These are phyloP conservation scores for Heliconius sara DNA, from an alignment of 2,888 invertebrate species.

Conservation along the genomic window DNA sequence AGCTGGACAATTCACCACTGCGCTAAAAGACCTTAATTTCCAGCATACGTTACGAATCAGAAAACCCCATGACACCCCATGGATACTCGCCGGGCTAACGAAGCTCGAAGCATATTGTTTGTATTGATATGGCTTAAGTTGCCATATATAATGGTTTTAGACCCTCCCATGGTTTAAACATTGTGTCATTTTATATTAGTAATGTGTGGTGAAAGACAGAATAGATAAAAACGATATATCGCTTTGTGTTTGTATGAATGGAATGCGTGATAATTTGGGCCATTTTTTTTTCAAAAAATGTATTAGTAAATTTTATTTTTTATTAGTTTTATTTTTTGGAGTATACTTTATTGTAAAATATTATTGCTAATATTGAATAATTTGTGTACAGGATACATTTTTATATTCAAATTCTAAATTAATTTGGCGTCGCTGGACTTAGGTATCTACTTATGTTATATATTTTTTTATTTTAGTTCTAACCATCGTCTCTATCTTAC, in stretches of 20 bases:
- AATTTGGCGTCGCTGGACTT: no score
- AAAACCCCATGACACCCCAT: conserved; percentile 51
- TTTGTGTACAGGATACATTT: no score
- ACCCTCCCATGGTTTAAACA: conserved; percentile 44
- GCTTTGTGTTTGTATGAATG: not conserved
- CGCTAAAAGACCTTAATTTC: conserved; percentile 5
- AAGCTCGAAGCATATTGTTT: conserved; percentile 78
- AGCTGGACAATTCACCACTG: not conserved
- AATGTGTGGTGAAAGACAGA: conserved; percentile 3
- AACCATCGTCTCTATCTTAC: no score
- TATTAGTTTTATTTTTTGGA: not conserved
- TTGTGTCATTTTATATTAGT: conserved; percentile 41
- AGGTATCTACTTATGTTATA: no score
- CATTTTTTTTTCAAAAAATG: not conserved
- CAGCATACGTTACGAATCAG: conserved; percentile 48
- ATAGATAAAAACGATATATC: not conserved
- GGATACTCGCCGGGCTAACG: conserved; percentile 61
- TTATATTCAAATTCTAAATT: no score
- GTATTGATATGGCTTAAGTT: conserved; percentile 55
- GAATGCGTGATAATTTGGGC: conserved; percentile 12
- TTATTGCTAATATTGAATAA: not conserved
- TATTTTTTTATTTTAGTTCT: no score
- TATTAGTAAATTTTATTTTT: not conserved
- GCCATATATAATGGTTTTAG: conserved; percentile 50
- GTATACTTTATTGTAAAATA: not conserved